Evolutionary conservation across 2,888 invertebrate species (phyloP).

Genomic region (Boloria selene): DNA sequence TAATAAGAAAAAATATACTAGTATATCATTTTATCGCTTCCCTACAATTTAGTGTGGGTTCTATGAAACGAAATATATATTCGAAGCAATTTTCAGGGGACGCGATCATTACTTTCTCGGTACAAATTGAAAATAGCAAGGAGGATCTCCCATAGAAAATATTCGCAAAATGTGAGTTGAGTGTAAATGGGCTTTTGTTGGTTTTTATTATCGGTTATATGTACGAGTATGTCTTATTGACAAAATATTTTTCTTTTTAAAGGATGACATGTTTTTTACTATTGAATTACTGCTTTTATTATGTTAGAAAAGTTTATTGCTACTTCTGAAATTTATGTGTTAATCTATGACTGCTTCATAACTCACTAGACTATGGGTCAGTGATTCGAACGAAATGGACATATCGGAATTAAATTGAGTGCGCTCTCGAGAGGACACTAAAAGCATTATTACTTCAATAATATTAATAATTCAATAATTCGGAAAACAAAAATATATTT

Average conservation of each 20-base stretch:
- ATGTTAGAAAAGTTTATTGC: not conserved
- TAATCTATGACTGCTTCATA: too few relatives aligned
- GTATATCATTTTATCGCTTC: too few relatives aligned
- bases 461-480: too few relatives aligned
- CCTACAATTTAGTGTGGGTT: not conserved
- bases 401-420: too few relatives aligned
- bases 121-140: constrained; percentile 12
- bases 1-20: too few relatives aligned
- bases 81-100: not conserved
- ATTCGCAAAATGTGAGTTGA: not conserved
- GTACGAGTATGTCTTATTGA: not conserved
- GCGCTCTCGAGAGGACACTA: too few relatives aligned
- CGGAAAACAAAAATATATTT: too few relatives aligned
- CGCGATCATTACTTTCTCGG: constrained; percentile 3
- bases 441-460: too few relatives aligned
- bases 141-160: constrained; percentile 4
- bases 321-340: too few relatives aligned
- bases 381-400: too few relatives aligned
- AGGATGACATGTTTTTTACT: not conserved
- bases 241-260: not conserved
- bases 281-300: not conserved
- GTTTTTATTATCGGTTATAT: not conserved
- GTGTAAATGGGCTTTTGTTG: constrained; percentile 2
- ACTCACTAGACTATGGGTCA: too few relatives aligned
- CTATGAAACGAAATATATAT: constrained; percentile 1